Evolutionary conservation across 2,113 vertebrate species (phyloP), one percentile per base, ranked within the genome.

Genomic region (Lycaon pictus): DNA sequence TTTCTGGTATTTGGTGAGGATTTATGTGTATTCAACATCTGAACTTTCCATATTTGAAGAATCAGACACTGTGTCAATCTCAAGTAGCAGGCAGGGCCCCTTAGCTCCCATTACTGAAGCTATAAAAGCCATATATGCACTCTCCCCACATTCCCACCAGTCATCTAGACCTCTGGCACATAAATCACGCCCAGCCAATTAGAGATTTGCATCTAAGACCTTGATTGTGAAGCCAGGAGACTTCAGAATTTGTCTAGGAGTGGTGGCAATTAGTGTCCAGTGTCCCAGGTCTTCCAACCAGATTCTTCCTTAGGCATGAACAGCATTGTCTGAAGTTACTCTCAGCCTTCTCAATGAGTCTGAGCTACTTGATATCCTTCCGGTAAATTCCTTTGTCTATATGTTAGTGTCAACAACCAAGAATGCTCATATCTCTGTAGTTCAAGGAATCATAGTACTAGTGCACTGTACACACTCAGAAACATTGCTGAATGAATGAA

Each of bases 41-140:
- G 53, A 87, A 87, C 27, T 79, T 92, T 55, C 27, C 11, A 25
- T 85, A 27, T 90, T 94, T 87, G 80, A 94, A 94, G 63, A 76
- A 27, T 80, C 12, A 91, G 58, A 88, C n/a, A 16, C 25, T 43
- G 20, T 72, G 81, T 96, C 19, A 87, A 37, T 51, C 71, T 72
- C n/a, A 16, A 60, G n/a, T 51, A 91, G 87, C 43, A 81, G 76
- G 53, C 22, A 48, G 69, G 29, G 71, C 11, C 25, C 25, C 12
- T 51, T 23, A 62, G 23, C 8, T 71, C 22, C 25, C 27, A 51
- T 35, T 43, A 27, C 67, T 25, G n/a, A 96, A 72, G n/a, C 22
- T 67, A 29, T 84, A 43, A 96, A 58, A 88, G 67, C 37, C 58
- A 87, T 60, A 56, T 83, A 6, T 32, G 85, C 16, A 29, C 29